These are phyloP conservation scores for Saxicola maurus DNA, from an alignment of 2,797 vertebrate species.

Conservation along the genomic window DNA sequence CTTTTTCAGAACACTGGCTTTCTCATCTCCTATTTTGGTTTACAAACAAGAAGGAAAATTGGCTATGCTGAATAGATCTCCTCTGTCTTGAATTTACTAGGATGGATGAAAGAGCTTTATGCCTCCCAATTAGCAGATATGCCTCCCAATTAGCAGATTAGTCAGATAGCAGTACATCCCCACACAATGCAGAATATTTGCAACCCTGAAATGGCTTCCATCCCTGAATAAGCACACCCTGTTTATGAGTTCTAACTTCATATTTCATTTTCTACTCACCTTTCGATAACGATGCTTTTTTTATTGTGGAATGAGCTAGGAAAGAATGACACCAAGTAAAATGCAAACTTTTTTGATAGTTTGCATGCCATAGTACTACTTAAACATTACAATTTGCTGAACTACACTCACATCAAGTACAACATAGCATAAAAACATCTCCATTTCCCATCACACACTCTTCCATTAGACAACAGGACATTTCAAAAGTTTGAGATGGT, in stretches of 20 bases:
- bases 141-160: background rate
- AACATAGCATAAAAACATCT: background rate
- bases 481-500: slow-evolving; percentile 7
- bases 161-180: background rate
- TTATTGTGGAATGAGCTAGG: background rate
- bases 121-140: background rate
- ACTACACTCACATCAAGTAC: background rate
- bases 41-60: background rate
- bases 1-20: background rate
- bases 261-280: background rate
- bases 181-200: background rate
- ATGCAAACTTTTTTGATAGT: background rate
- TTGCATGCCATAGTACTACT: background rate
- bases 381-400: background rate
- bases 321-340: background rate
- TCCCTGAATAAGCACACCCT: background rate
- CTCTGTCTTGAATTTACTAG: background rate
- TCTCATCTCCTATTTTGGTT: background rate
- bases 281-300: background rate
- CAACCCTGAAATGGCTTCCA: background rate
- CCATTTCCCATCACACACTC: background rate
- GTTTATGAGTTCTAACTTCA: background rate
- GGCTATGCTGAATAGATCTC: background rate
- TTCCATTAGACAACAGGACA: slow-evolving; percentile 12
- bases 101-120: background rate